These are phyloP conservation scores for Margaritifera margaritifera DNA, from an alignment of 2,888 invertebrate species.

Conservation along the genomic window DNA sequence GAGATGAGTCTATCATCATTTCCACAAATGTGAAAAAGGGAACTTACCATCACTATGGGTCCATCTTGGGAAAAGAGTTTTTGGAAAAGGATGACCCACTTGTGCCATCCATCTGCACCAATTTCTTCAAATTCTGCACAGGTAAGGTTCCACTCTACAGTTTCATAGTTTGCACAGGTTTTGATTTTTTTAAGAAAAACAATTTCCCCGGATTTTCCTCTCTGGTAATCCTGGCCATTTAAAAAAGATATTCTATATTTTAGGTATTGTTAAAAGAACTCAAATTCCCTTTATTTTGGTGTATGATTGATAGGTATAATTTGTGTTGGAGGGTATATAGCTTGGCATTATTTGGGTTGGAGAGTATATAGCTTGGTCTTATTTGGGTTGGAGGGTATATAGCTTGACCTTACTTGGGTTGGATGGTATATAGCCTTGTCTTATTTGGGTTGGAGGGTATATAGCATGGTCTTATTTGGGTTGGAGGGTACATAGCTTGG, in stretches of 20 bases:
- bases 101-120: constrained; percentile 19
- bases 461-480: no score
- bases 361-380: no score
- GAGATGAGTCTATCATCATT: constrained; percentile 37
- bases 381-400: no score
- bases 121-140: constrained; percentile 32
- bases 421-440: no score
- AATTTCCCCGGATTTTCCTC: not conserved
- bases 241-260: not conserved
- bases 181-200: not conserved
- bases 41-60: constrained; percentile 35
- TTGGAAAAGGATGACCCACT: constrained; percentile 22
- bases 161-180: not conserved
- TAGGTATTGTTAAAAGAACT: not conserved
- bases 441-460: no score
- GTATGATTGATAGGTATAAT: no score
- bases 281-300: no score
- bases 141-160: constrained; percentile 11
- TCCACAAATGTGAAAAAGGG: constrained; percentile 31
- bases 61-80: constrained; percentile 29
- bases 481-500: no score
- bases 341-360: no score
- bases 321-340: no score
- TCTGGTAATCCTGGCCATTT: not conserved
- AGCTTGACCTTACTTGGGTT: no score